Evolutionary conservation across 2,888 invertebrate species (phyloP).

Genomic region (Lasius platythorax): DNA sequence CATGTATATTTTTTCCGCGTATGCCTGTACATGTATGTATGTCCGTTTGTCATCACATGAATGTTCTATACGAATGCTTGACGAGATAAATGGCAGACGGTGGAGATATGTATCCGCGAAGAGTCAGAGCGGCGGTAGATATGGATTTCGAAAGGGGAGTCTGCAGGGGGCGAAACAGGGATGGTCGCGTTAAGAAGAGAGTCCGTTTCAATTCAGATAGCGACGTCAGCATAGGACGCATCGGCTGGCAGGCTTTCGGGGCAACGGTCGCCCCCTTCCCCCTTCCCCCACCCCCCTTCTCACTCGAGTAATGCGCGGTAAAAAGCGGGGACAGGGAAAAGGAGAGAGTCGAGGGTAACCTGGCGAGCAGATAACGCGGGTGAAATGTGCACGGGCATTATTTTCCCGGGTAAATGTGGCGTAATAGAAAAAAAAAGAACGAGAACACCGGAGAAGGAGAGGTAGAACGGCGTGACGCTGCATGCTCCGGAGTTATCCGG

Average conservation of each 20-base stretch:
- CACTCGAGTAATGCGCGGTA: constrained; percentile 43
- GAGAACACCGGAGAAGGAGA: not conserved
- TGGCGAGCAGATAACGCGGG: constrained; percentile 76
- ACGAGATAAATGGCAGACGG: constrained; percentile 65
- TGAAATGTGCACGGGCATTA: constrained; percentile 78
- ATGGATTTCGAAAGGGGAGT: constrained; percentile 39
- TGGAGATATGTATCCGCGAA: constrained; percentile 49
- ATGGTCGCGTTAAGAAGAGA: constrained; percentile 51
- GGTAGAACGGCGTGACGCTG: constrained; percentile 26
- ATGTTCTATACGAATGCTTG: constrained; percentile 44
- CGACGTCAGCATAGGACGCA: constrained; percentile 65
- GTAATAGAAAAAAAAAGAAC: constrained; percentile 73
- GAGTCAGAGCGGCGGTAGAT: constrained; percentile 23
- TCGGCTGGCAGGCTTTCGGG: constrained; percentile 51
- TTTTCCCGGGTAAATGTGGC: constrained; percentile 78
- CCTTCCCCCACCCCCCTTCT: not conserved
- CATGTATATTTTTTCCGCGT: constrained; percentile 3
- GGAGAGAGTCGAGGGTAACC: constrained; percentile 54
- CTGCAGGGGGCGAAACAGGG: constrained; percentile 34
- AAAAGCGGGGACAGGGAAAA: constrained; percentile 56
- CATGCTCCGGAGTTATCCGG: constrained; percentile 45
- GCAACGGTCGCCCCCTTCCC: not conserved
- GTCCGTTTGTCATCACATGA: constrained; percentile 19
- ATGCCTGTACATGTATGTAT: not conserved
- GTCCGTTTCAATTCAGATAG: constrained; percentile 70